Base-by-base conservation (phyloP, 2,113 vertebrate genomes). In the Hippoglossus stenolepis region DNA sequence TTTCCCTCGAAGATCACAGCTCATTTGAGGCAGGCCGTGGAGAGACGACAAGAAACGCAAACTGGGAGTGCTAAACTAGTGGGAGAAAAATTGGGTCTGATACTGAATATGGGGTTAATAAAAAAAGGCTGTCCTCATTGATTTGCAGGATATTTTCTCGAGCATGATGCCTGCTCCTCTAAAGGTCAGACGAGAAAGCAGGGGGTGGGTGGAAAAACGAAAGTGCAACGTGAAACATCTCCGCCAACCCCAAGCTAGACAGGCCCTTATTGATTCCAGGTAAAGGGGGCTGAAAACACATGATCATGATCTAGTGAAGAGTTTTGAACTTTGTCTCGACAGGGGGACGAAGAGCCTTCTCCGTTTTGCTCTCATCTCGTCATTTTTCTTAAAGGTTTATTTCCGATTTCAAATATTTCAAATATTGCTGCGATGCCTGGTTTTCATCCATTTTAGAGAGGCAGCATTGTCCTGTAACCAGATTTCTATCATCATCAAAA, bases 101-200 rank as follows among this genome's bases (percentile, higher is more conserved):
- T 38, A 23, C 13, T 35, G 35, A 67, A 61, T 57, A 82, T 80
- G 77, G 82, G 84, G 82, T 90, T 87, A 79, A 86, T 84, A 75
- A 82, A 87, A 5, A 85, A 79, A 40, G 45, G 57, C 79, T 26
- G 60, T 68, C 77, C 38, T 77, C 43, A 90, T 90, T 61, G 85
- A 92, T 90, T 90, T 83, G 53, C 62, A 9, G 75, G 79, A 76
- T 79, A 82, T 89, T 90, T 82, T 91, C 76, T 88, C 83, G 73
- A 76, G 82, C 72, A 80, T 79, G 78, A 87, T 85, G 87, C 71
- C 80, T 86, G 53, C 75, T 86, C 65, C 57, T 81, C 70, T 68
- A 85, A 93, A 93, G 92, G 93, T 92, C 91, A 86, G 17, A 49
- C 60, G 65, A 69, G 28, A 15, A 15, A 35, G n/a, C 17, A 3